Percentiles rank a stretch among this genome's conserved stretches.
phyloP scores from a whole-genome alignment of 2,888 invertebrate genomes.

The Steinernema hermaphroditum region DNA sequence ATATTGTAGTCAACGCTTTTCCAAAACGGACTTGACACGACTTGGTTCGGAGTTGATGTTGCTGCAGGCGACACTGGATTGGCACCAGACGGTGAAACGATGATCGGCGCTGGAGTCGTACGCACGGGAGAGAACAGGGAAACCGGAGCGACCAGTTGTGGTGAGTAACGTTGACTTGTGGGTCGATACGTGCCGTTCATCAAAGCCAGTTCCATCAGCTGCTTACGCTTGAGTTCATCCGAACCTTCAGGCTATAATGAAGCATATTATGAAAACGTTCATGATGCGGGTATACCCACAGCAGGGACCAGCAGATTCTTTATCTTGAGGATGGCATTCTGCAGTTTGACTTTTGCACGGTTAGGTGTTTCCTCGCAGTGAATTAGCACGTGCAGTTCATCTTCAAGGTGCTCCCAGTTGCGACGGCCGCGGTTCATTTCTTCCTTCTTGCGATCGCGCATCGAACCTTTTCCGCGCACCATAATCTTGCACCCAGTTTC shows the following conservation, averaged over 20 bases:
- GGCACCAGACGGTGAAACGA: background rate
- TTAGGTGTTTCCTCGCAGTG: slow-evolving; percentile 94
- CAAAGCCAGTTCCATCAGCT: slow-evolving; percentile 98
- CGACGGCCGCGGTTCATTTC: slow-evolving; percentile 98
- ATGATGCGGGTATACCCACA: slow-evolving; percentile 68
- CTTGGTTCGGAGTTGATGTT: background rate
- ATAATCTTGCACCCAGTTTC: slow-evolving; percentile 99
- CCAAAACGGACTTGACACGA: background rate
- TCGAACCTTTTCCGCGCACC: slow-evolving; percentile 85
- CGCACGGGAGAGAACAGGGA: slow-evolving; percentile 4
- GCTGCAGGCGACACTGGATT: background rate
- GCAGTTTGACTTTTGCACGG: slow-evolving; percentile 89
- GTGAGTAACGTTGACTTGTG: background rate
- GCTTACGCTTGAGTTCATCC: slow-evolving; percentile 98
- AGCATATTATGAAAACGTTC: background rate
- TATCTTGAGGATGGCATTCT: slow-evolving; percentile 94
- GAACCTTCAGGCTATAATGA: slow-evolving; percentile 98
- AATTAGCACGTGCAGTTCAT: slow-evolving; percentile 89
- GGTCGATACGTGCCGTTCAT: slow-evolving; percentile 95
- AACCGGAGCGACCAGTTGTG: background rate
- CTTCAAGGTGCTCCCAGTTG: slow-evolving; percentile 99
- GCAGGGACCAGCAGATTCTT: slow-evolving; percentile 95
- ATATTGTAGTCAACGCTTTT: slow-evolving; percentile 29
- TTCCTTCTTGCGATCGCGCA: slow-evolving; percentile 75
- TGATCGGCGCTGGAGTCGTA: background rate